Base-by-base conservation (phyloP, 1,140 invertebrate species). In the Meteorus sp. region DNA sequence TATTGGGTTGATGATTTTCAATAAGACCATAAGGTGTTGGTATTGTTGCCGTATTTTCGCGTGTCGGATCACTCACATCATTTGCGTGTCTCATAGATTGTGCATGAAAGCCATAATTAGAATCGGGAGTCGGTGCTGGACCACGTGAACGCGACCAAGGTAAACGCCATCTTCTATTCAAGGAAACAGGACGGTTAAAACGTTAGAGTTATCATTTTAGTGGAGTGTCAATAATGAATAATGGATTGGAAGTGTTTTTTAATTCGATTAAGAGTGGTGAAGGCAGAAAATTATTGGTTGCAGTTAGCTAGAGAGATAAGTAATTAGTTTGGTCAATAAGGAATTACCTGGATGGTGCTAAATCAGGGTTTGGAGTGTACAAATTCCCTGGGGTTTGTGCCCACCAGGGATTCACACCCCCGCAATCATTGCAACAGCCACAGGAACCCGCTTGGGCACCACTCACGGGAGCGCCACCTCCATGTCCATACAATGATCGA, bases 321-420 rank as follows among this genome's bases (percentile, higher is more conserved):
- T 27, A 44, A 43, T 54, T 37, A 54, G 51, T 53, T 44, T 17
- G 0, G 9, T 17, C 23, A 5, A 51, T 39, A 45, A 13, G 43
- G 53, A 20, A 53, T 53, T 70, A 78, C 78, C 78, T 77, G 20
- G 77, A 74, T 0, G 78, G 77, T 13, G 77, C 73, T 45, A 80
- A 54, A 53, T 80, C 88, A 0, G 90, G 89, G 77, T 91, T 92
- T 0, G 90, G 90, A 0, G 89, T 90, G 63, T 93, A 92, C 13
- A 93, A 82, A 69, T 92, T 92, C 0, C 89, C 89, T 8, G 75
- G 77, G 1, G 74, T 77, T 59, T 84, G 68, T 44, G 83, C 67
- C 80, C 81, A 68, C 81, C 74, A 72, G 66, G 79, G 76, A 72
- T 72, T 67, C 55, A 84, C 67, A 58, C 86, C 85, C 22, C 86